phyloP scores from a whole-genome alignment of 2,888 invertebrate species.

The Drosophila merina region DNA sequence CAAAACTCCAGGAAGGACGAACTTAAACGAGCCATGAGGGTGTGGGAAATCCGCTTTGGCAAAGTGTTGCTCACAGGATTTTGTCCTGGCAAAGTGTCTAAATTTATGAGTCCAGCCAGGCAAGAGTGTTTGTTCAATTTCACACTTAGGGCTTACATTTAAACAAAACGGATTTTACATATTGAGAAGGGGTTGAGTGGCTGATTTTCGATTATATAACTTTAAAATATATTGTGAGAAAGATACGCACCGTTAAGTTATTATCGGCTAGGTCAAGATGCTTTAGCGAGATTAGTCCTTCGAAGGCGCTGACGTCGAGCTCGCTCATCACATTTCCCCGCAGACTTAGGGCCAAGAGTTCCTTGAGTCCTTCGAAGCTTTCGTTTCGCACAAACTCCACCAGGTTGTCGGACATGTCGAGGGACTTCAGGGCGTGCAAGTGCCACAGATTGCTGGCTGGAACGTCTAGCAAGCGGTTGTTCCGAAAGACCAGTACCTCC shows the following conservation, averaged over 20 bases:
- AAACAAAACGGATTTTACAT: constrained; percentile 18
- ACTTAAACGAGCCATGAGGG: constrained; percentile 52
- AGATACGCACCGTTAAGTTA: constrained; percentile 88
- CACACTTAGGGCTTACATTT: constrained; percentile 9
- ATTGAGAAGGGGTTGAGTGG: neutral
- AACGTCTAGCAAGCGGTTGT: constrained; percentile 91
- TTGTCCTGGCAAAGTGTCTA: constrained; percentile 67
- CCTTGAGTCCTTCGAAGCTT: constrained; percentile 89
- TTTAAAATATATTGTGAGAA: neutral
- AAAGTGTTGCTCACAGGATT: constrained; percentile 76
- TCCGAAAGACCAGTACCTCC: constrained; percentile 89
- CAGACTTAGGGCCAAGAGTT: constrained; percentile 89
- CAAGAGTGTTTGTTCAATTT: constrained; percentile 26
- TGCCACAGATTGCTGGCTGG: constrained; percentile 89
- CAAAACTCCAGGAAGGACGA: constrained; percentile 59
- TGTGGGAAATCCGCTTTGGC: constrained; percentile 68
- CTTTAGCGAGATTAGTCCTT: constrained; percentile 89
- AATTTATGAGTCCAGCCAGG: constrained; percentile 53
- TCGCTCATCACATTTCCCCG: constrained; percentile 91
- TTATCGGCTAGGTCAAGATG: constrained; percentile 92
- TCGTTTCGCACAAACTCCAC: constrained; percentile 89
- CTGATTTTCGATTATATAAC: neutral
- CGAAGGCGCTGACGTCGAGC: constrained; percentile 89
- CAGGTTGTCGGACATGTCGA: constrained; percentile 92
- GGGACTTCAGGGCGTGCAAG: constrained; percentile 88